Base-by-base conservation (phyloP, 2,113 vertebrate genomes). In the Jaculus jaculus region DNA sequence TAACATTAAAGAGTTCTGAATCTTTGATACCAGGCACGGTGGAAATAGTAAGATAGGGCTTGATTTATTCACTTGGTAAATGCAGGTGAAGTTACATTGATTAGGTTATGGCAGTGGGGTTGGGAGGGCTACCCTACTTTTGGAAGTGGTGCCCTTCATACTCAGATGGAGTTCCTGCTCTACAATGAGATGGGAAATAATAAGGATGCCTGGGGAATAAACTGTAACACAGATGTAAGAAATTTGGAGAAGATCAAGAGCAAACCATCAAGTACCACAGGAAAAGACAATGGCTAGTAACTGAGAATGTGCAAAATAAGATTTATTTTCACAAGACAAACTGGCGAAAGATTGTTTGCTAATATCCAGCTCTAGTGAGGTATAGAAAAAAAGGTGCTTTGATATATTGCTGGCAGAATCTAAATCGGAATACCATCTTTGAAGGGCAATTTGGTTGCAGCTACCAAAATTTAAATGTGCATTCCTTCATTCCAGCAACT, bases 311-410 rank as follows among this genome's bases (percentile, higher is more conserved):
- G 69, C 65, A 92, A 93, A 92, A 77, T 81, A 74, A 92, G 73
- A 85, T 63, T 47, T 71, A 74, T 75, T 95, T 95, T 84, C 37
- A 90, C n/a, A 39, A 65, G 63, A 60, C 69, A 69, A 90, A 94
- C 7, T 74, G 37, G 75, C 89, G 95, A 92, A 95, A 94, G 34
- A 60, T 91, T 77, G 73, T 78, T 61, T 82, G 74, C 77, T 88
- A 47, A 78, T 63, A 39, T 78, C 47, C 47, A 68, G 34, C 72
- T 58, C 24, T 54, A 74, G 58, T 34, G n/a, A 74, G 17, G 9
- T 78, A 51, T 30, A 79, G 32, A 93, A 65, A 84, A 94, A 89
- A 92, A 30, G 0, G 21, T 66, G 15, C n/a, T 71, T 18, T 1
- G 26, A 7, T 83, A 87, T 65, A 94, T 30, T 63, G 65, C 34